Conservation (phyloP, 2,888 invertebrate species). For the Oscheius sp. region DNA sequence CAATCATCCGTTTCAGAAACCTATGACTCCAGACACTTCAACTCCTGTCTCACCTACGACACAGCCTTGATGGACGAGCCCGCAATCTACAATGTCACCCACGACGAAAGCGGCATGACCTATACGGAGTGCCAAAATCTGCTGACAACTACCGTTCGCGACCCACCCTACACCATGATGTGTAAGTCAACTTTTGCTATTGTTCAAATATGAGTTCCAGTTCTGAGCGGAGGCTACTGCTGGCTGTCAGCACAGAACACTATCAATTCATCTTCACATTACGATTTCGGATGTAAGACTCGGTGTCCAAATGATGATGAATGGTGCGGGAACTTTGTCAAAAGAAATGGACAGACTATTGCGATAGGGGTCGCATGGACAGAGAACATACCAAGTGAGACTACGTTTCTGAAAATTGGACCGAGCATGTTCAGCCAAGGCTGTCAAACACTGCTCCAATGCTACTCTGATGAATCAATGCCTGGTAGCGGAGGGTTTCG, state of each 20-base stretch:
- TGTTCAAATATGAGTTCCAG: background rate
- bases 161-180: conserved; percentile 12
- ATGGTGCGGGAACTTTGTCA: no score
- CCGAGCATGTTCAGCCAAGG: no score
- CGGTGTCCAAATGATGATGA: background rate
- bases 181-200: background rate
- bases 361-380: no score
- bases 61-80: background rate
- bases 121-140: conserved; percentile 2
- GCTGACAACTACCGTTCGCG: background rate
- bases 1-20: no score
- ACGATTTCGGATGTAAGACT: background rate
- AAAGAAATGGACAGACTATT: no score
- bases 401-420: no score
- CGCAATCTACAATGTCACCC: background rate
- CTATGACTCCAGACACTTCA: background rate
- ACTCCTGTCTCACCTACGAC: background rate
- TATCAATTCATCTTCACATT: background rate
- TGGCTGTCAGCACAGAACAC: background rate
- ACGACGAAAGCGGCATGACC: background rate
- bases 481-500: no score
- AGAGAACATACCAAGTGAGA: no score
- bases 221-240: background rate
- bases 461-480: no score
- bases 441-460: no score